These are phyloP conservation scores for Rhinoptilus africanus DNA, from an alignment of 2,113 vertebrate genomes.

Conservation along the genomic window DNA sequence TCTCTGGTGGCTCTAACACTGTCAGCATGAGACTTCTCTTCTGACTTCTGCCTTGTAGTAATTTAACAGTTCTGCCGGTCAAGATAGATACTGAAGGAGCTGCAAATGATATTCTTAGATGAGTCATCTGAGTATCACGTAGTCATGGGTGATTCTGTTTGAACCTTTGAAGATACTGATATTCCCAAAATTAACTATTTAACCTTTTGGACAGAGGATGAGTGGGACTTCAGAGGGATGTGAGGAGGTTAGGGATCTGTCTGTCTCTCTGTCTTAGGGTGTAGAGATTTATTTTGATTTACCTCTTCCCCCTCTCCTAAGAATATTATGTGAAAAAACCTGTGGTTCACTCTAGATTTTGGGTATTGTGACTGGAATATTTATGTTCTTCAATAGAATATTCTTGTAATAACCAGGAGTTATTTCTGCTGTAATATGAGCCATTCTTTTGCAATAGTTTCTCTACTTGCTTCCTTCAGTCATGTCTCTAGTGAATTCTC, in stretches of 20 bases:
- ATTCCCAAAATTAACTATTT: neutral
- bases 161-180: neutral
- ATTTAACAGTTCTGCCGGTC: neutral
- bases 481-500: neutral
- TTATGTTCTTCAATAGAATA: neutral
- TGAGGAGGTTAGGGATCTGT: neutral
- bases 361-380: neutral
- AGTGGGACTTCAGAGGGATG: neutral
- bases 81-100: neutral
- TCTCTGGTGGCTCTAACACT: neutral
- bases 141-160: neutral
- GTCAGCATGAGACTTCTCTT: neutral
- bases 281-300: neutral
- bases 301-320: neutral
- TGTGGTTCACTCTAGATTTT: neutral
- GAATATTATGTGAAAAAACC: neutral
- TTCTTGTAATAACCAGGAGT: neutral
- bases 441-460: neutral
- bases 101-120: neutral
- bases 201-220: neutral
- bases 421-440: neutral
- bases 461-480: neutral
- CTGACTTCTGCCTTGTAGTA: neutral
- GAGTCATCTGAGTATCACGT: neutral
- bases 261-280: neutral